Evolutionary conservation across 1,140 invertebrate species (phyloP).

Genomic region (Drosophila varians): DNA sequence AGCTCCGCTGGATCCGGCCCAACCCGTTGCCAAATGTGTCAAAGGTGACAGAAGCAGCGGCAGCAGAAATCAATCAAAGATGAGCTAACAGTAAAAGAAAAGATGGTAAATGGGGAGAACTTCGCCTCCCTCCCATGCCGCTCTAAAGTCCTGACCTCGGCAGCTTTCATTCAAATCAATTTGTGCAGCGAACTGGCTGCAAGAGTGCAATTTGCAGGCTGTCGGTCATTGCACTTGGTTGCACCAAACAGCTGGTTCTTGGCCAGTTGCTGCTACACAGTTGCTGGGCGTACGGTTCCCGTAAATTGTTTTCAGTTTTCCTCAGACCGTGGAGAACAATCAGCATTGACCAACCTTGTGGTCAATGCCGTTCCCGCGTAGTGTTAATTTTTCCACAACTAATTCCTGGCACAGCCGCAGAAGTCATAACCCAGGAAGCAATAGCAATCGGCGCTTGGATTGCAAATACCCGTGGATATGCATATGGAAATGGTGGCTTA

Average conservation of each 20-base stretch:
- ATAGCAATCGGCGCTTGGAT: conserved; percentile 36
- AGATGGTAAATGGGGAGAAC: conserved; percentile 55
- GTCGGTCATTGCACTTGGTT: conserved; percentile 77
- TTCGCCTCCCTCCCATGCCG: conserved; percentile 9
- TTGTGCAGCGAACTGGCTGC: conserved; percentile 40
- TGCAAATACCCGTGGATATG: conserved; percentile 8
- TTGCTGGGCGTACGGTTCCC: conserved; percentile 59
- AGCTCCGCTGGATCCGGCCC: conserved; percentile 28
- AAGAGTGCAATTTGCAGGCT: conserved; percentile 58
- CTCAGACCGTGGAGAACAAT: conserved; percentile 38
- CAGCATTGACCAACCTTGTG: conserved; percentile 62
- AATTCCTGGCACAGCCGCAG: conserved; percentile 72
- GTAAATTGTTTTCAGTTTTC: conserved; percentile 71
- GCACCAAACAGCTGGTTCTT: conserved; percentile 48
- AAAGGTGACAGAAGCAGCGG: conserved; percentile 70
- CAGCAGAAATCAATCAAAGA: conserved; percentile 71
- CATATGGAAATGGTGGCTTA: conserved; percentile 47
- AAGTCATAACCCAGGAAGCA: conserved; percentile 79
- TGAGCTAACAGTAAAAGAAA: conserved; percentile 72
- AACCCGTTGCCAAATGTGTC: conserved; percentile 69
- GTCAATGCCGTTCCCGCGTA: conserved; percentile 65
- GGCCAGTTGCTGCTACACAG: conserved; percentile 24
- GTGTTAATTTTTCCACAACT: conserved; percentile 81
- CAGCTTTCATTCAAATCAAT: conserved; percentile 69
- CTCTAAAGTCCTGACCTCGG: conserved; percentile 17